These are phyloP conservation scores for Tetragonula clypearis DNA, from an alignment of 1,140 invertebrate species.

Conservation along the genomic window DNA sequence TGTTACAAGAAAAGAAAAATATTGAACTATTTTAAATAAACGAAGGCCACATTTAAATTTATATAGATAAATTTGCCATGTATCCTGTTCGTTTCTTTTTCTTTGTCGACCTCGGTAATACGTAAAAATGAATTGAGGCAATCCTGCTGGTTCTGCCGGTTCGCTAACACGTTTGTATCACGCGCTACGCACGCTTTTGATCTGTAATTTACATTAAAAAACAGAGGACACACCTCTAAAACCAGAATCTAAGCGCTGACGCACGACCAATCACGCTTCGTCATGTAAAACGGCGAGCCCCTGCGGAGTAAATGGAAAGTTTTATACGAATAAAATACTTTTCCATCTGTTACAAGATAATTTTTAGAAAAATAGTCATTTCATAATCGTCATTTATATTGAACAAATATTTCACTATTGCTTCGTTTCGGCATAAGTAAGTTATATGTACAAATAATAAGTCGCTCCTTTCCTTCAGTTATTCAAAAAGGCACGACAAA, in stretches of 20 bases:
- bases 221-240: background rate
- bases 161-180: constrained; percentile 66
- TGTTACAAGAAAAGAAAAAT: background rate
- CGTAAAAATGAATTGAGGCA: constrained; percentile 40
- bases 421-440: background rate
- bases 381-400: background rate
- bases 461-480: background rate
- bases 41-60: background rate
- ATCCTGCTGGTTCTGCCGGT: constrained; percentile 65
- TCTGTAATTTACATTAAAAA: constrained; percentile 15
- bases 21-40: background rate
- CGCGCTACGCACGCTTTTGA: background rate
- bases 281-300: constrained; percentile 11
- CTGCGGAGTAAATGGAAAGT: constrained; percentile 18
- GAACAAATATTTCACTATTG: background rate
- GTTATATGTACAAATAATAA: background rate
- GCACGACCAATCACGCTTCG: constrained; percentile 4
- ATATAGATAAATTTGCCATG: background rate
- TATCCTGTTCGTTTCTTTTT: constrained; percentile 9
- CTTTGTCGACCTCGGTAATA: background rate
- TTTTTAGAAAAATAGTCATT: background rate
- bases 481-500: background rate
- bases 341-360: background rate
- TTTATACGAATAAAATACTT: background rate
- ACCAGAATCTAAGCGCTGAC: constrained; percentile 6